Conservation (phyloP, 1,140 invertebrate genomes). For the Aphelenchoides fujianensis region DNA sequence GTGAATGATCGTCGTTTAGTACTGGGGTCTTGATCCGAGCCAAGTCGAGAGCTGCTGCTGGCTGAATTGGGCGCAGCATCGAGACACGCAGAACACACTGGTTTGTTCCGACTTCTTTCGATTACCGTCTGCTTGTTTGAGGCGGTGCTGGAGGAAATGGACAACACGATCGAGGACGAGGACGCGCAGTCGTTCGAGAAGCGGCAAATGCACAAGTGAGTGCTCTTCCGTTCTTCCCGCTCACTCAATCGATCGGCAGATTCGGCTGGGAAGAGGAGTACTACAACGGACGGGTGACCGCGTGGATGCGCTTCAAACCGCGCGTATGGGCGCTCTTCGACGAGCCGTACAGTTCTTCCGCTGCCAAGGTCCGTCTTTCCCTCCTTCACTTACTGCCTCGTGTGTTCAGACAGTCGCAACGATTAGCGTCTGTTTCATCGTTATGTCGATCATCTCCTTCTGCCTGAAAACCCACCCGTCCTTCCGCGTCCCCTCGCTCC, state of each 20-base stretch:
- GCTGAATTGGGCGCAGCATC: constrained; percentile 75
- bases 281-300: constrained; percentile 37
- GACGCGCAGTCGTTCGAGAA: constrained; percentile 71
- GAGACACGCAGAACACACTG: constrained; percentile 80
- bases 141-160: constrained; percentile 70
- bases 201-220: constrained; percentile 71
- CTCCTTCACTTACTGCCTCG: not conserved
- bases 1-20: too few relatives aligned
- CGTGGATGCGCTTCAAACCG: constrained; percentile 68
- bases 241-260: constrained; percentile 55
- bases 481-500: constrained; percentile 38
- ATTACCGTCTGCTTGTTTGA: not conserved
- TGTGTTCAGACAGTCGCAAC: constrained; percentile 84
- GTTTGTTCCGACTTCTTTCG: not conserved
- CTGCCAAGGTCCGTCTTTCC: constrained; percentile 37
- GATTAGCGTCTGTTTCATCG: constrained; percentile 95
- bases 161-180: constrained; percentile 68
- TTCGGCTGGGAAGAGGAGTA: constrained; percentile 82
- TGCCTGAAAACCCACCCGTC: constrained; percentile 83
- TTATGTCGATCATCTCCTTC: constrained; percentile 92
- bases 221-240: too few relatives aligned
- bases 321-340: constrained; percentile 85
- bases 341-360: constrained; percentile 78
- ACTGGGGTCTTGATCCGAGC: constrained; percentile 90
- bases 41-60: constrained; percentile 93